These are phyloP conservation scores for Hiodon alosoides DNA, from an alignment of 2,113 vertebrate species.

Conservation along the genomic window DNA sequence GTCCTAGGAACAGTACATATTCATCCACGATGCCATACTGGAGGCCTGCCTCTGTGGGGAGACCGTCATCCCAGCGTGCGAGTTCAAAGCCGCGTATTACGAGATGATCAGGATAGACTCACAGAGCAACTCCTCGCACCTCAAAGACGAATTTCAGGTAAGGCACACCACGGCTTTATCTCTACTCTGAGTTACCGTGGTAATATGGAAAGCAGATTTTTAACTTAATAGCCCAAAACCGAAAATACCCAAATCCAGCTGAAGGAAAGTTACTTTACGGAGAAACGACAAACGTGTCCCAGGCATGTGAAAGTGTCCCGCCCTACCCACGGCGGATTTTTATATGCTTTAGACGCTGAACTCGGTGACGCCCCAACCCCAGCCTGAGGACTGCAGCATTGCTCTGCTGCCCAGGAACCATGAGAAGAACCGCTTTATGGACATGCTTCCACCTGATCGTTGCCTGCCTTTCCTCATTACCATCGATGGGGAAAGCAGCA, in stretches of 20 bases:
- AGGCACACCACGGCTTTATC: slow-evolving; percentile 11
- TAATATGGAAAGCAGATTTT: no score
- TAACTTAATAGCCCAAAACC: no score
- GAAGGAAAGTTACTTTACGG: no score
- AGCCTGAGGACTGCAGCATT: slow-evolving; percentile 98
- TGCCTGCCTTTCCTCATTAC: slow-evolving; percentile 99
- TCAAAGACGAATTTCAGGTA: slow-evolving; percentile 99
- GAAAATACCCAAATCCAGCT: no score
- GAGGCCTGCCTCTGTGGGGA: slow-evolving; percentile 98
- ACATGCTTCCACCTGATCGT: slow-evolving; percentile 94
- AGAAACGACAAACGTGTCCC: neutral
- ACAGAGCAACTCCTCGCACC: slow-evolving; percentile 96
- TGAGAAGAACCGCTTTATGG: slow-evolving; percentile 99
- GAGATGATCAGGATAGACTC: slow-evolving; percentile 99
- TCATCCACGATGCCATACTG: slow-evolving; percentile 97
- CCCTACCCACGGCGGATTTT: neutral
- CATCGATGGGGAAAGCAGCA: slow-evolving; percentile 97
- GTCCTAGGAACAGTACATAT: slow-evolving; percentile 95
- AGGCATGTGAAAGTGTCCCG: neutral
- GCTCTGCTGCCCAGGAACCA: slow-evolving; percentile 97
- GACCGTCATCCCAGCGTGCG: slow-evolving; percentile 92
- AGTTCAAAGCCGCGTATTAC: slow-evolving; percentile 97
- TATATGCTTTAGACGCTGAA: slow-evolving; percentile 80
- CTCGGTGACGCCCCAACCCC: slow-evolving; percentile 95
- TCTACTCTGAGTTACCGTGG: neutral